Base-by-base conservation (phyloP, 2,888 invertebrate species). In the Embidobia sp. region DNA sequence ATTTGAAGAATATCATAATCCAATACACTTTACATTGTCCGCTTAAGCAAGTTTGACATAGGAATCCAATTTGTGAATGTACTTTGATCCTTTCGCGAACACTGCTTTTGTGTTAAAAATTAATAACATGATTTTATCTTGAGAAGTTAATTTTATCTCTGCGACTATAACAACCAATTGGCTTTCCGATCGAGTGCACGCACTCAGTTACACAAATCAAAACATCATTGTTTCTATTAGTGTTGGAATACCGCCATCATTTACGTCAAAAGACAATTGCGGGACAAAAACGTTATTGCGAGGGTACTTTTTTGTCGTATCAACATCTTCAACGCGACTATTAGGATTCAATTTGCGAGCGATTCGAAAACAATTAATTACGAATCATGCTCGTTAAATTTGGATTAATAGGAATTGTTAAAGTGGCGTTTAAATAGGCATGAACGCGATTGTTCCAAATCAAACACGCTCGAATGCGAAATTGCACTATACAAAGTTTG, bases 401-500 rank as follows among this genome's bases (percentile, higher is more conserved):
- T 16, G 27, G 26, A 33, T 44, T 46, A 46, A 66, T 66, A 18
- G 55, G 8, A 33, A 55, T 35, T 27, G 53, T 55, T 53, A 33
- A 27, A 53, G 46, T 29, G 37, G n/a, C 44, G 37, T 48, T 69
- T 57, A 40, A 57, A 69, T 55, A 40, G 11, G 53, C 33, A 8
- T 11, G 16, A 49, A 11, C 42, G 49, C 18, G 27, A 55, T 57
- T 48, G 55, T 18, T 67, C 55, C 49, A 40, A 49, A 55, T 57
- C 22, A 16, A 26, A 26, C 19, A 29, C 42, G 31, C 40, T 11
- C 16, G 29, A 19, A 22, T 40, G 49, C 10, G 49, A 33, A 70
- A 31, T 51, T 44, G 51, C 49, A 42, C 40, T 61, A 10, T 15
- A 61, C 55, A 63, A 72, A 72, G 48, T 72, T 63, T 13, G 53